Conservation (phyloP, 2,888 invertebrate species). For the Machimus atricapillus region DNA sequence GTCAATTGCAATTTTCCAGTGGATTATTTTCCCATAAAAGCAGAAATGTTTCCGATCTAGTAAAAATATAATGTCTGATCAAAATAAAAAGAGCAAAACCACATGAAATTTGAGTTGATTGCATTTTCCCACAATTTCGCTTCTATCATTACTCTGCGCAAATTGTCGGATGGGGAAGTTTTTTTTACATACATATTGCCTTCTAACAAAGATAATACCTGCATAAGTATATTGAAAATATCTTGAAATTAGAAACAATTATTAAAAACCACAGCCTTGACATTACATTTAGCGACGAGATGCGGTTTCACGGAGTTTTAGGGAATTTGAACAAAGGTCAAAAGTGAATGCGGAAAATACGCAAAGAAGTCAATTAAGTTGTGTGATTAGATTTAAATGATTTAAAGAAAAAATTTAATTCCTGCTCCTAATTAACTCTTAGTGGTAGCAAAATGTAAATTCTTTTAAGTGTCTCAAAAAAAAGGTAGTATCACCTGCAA, state of each 20-base stretch:
- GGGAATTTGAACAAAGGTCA: not conserved
- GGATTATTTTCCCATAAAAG: conserved; percentile 3
- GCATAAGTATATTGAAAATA: not conserved
- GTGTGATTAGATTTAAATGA: not conserved
- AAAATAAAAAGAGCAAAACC: not conserved
- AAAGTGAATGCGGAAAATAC: not conserved
- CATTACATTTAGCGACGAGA: conserved; percentile 7
- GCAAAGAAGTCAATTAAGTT: not conserved
- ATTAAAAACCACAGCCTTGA: conserved; percentile 24
- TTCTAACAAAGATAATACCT: not conserved
- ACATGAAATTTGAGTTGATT: conserved; percentile 6
- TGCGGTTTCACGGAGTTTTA: not conserved
- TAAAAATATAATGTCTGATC: not conserved
- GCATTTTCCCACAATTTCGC: conserved; percentile 23
- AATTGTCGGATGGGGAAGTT: not conserved
- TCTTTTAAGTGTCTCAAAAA: not conserved
- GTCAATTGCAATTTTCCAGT: not conserved
- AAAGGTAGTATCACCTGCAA: not conserved
- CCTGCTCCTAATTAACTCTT: not conserved
- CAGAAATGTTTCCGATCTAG: not conserved
- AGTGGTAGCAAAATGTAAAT: not conserved
- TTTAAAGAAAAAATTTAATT: not conserved
- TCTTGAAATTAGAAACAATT: conserved; percentile 28
- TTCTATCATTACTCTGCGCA: conserved; percentile 6
- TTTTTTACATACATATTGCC: not conserved